phyloP scores from a whole-genome alignment of 2,888 invertebrate genomes.

The Notodonta ziczac region DNA sequence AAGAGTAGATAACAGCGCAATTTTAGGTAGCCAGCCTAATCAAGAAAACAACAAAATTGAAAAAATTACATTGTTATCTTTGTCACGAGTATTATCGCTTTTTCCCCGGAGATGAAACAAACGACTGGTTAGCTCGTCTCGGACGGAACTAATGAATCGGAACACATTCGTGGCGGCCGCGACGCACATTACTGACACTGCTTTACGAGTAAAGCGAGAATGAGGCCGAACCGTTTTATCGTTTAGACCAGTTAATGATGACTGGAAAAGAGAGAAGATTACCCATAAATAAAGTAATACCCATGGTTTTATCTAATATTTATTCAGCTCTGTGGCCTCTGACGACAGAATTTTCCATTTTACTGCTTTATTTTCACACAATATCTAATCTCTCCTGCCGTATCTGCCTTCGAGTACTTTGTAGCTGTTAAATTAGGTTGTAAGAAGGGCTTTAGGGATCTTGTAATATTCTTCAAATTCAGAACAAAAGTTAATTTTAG shows the following conservation, averaged over 20 bases:
- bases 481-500: no score
- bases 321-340: not conserved
- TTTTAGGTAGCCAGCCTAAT: no score
- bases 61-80: not conserved
- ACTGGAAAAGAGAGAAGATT: not conserved
- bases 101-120: not conserved
- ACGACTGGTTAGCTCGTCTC: not conserved
- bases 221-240: constrained; percentile 6
- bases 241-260: not conserved
- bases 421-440: no score
- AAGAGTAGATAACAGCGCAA: no score
- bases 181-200: constrained; percentile 14
- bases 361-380: not conserved
- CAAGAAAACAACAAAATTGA: not conserved
- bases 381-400: not conserved
- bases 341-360: not conserved
- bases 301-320: not conserved
- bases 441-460: no score
- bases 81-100: not conserved
- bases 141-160: constrained; percentile 17
- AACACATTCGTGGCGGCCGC: constrained; percentile 1
- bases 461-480: no score
- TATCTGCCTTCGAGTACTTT: no score
- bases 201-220: not conserved
- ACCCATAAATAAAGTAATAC: no score